These are phyloP conservation scores for Virgularia gustaviana DNA, from an alignment of 92 coral and sea anemone genomes.

Conservation along the genomic window DNA sequence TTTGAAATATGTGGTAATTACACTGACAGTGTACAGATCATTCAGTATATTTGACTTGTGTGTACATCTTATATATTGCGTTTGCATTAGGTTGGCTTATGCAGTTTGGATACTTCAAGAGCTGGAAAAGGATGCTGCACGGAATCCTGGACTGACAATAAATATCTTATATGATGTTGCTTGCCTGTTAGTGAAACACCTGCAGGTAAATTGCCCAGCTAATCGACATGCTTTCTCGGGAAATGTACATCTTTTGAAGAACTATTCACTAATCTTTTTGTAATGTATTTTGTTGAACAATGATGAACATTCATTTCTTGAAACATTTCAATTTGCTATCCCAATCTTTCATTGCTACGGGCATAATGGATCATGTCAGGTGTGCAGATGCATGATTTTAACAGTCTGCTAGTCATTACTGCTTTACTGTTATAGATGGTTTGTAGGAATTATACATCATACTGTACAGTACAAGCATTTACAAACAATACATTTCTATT, in stretches of 20 bases:
- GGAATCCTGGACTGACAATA: constrained; percentile 6
- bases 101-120: constrained; percentile 37
- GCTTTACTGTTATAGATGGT: neutral
- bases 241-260: neutral
- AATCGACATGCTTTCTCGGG: neutral
- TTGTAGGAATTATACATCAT: no score
- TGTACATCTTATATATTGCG: no score
- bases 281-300: constrained; percentile 12
- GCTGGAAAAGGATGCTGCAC: constrained; percentile 9
- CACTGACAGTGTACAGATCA: no score
- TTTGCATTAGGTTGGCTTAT: constrained; percentile 32
- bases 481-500: no score
- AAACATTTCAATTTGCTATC: constrained; percentile 23
- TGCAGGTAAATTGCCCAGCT: constrained; percentile 5
- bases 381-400: no score
- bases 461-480: no score
- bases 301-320: constrained; percentile 3
- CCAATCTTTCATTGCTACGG: constrained; percentile 31
- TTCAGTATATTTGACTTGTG: no score
- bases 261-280: neutral
- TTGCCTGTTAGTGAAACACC: constrained; percentile 35
- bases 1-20: no score
- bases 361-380: constrained; percentile 30
- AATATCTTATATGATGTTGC: constrained; percentile 34
- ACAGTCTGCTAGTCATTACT: no score